Conservation (phyloP, 2,888 invertebrate genomes). For the Netelia fuscicornis region DNA sequence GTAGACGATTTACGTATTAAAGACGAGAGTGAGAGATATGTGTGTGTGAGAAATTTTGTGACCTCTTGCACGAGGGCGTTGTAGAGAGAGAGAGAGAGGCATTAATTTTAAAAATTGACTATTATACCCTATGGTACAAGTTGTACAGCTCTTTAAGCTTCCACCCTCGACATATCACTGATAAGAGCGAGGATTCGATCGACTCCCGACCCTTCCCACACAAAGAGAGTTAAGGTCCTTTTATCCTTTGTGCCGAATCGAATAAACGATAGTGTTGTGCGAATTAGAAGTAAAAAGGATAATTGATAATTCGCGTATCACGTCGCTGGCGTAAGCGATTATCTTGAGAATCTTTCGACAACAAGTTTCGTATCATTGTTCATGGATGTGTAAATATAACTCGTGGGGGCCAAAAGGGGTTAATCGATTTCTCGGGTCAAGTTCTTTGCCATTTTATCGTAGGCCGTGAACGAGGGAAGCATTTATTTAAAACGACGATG, state of each 20-base stretch:
- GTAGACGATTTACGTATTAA: not conserved
- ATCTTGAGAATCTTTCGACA: not conserved
- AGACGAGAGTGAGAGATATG: conserved; percentile 33
- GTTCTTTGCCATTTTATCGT: conserved; percentile 39
- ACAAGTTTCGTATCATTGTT: not conserved
- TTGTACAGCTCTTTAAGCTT: conserved; percentile 61
- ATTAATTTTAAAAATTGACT: conserved; percentile 16
- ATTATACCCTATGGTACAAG: conserved; percentile 50
- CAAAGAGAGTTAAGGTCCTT: not conserved
- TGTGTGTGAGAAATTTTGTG: no score
- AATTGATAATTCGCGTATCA: not conserved
- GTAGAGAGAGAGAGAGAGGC: conserved; percentile 29
- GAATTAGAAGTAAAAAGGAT: not conserved
- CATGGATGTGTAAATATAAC: conserved; percentile 12
- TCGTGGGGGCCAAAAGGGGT: conserved; percentile 15
- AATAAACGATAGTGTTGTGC: conserved; percentile 33
- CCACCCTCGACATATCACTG: conserved; percentile 44
- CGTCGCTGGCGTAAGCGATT: not conserved
- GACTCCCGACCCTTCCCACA: not conserved
- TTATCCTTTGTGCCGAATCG: conserved; percentile 7
- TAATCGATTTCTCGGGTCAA: conserved; percentile 26
- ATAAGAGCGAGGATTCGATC: conserved; percentile 25
- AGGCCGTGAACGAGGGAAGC: conserved; percentile 18
- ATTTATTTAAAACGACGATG: not conserved
- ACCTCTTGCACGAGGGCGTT: not conserved